phyloP scores from a whole-genome alignment of 1,140 invertebrate genomes.

The Habropoda laboriosa region DNA sequence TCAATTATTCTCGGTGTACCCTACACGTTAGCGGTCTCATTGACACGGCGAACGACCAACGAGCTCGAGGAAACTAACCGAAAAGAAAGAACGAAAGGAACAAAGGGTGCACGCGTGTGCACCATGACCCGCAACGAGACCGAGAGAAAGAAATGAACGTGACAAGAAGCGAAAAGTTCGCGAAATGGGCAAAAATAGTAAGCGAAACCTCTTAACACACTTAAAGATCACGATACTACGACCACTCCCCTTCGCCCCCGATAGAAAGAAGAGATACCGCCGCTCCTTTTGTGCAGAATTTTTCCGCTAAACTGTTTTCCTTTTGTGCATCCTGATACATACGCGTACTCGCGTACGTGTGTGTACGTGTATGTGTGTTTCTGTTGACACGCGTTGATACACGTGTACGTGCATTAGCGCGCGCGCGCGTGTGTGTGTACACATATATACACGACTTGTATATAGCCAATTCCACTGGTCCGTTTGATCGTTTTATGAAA shows the following conservation, averaged over 20 bases:
- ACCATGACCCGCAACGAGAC: slow-evolving; percentile 22
- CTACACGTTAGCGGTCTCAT: slow-evolving; percentile 42
- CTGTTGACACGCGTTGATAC: too few species aligned
- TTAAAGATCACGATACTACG: slow-evolving; percentile 27
- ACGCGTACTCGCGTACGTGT: background rate
- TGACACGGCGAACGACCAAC: slow-evolving; percentile 6
- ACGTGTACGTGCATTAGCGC: too few species aligned
- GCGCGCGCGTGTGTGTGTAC: too few species aligned
- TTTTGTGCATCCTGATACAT: slow-evolving; percentile 64
- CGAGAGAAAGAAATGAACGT: background rate
- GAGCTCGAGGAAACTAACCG: background rate
- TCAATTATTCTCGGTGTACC: slow-evolving; percentile 46
- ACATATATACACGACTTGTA: background rate
- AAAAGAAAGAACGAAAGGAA: background rate
- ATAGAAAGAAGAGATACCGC: slow-evolving; percentile 44
- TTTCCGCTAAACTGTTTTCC: slow-evolving; percentile 36
- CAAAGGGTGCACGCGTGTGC: background rate
- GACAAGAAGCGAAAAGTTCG: slow-evolving; percentile 18
- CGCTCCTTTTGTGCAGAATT: slow-evolving; percentile 50
- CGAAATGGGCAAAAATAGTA: slow-evolving; percentile 5
- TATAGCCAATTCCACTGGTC: slow-evolving; percentile 32
- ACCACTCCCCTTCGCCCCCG: slow-evolving; percentile 47
- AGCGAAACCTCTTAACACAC: slow-evolving; percentile 20
- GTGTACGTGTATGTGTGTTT: background rate
- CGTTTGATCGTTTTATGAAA: slow-evolving; percentile 3